These are phyloP conservation scores for Electrona antarctica DNA, from an alignment of 2,113 vertebrate species.

Conservation along the genomic window DNA sequence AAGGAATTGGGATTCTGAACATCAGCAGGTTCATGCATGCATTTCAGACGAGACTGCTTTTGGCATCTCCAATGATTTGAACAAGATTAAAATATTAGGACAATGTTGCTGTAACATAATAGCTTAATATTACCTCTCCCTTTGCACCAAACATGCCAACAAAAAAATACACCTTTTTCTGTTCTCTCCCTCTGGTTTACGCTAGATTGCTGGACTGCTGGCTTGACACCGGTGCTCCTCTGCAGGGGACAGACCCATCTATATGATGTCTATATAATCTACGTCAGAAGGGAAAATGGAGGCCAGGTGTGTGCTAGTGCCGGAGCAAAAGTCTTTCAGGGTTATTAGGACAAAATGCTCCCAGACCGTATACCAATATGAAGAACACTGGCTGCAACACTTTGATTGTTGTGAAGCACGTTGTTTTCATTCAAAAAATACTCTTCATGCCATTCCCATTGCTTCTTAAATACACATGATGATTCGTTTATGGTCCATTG, in stretches of 20 bases:
- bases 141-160: too few species aligned
- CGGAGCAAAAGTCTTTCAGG: constrained; percentile 10
- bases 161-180: neutral
- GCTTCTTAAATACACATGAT: too few species aligned
- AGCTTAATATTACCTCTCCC: too few species aligned
- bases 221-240: neutral
- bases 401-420: neutral
- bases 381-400: constrained; percentile 18
- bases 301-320: constrained; percentile 49
- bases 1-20: too few species aligned
- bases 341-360: constrained; percentile 63
- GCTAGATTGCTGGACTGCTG: too few species aligned
- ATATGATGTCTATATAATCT: constrained; percentile 30
- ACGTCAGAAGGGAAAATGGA: constrained; percentile 59
- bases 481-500: too few species aligned
- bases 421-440: constrained; percentile 24
- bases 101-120: neutral
- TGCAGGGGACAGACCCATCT: constrained; percentile 4
- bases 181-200: too few species aligned
- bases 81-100: neutral
- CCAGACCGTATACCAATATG: constrained; percentile 44
- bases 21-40: too few species aligned
- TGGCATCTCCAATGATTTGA: neutral
- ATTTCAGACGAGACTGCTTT: neutral
- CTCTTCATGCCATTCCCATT: neutral